Conservation (phyloP, 1,140 invertebrate species). For the Meloidogyne chitwoodi region DNA sequence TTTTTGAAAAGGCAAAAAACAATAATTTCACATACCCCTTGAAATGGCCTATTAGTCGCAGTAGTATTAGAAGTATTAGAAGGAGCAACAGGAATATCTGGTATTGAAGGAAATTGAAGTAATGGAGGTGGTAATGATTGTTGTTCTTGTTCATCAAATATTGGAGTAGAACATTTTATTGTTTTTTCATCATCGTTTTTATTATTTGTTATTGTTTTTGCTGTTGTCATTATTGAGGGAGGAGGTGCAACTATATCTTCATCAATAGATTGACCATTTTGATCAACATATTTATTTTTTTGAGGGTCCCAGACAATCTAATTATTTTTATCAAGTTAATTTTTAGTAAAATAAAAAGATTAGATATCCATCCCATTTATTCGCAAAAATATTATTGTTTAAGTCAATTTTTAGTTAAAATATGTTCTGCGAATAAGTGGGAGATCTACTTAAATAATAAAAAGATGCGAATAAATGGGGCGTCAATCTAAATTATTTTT, state of each 20-base stretch:
- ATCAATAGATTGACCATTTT: background rate
- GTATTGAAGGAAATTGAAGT: background rate
- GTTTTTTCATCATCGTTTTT: background rate
- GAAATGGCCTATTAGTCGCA: background rate
- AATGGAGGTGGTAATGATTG: background rate
- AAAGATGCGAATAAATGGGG: too few species aligned
- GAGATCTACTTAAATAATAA: too few species aligned
- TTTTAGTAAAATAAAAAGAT: too few species aligned
- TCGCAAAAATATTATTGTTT: too few species aligned
- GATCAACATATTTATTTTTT: slow-evolving; percentile 8
- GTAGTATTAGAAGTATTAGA: background rate
- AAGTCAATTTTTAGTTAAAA: too few species aligned
- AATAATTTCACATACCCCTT: slow-evolving; percentile 17
- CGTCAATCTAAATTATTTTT: too few species aligned
- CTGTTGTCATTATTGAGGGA: background rate
- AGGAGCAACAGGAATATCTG: background rate
- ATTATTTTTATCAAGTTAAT: too few species aligned
- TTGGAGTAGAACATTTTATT: background rate
- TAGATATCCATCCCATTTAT: too few species aligned
- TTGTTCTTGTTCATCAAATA: background rate
- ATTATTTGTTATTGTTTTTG: slow-evolving; percentile 3
- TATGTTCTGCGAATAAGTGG: too few species aligned
- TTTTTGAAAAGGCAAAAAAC: too few species aligned
- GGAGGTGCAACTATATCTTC: slow-evolving; percentile 17
- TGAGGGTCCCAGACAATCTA: slow-evolving; percentile 19